Evolutionary conservation across 1,140 invertebrate species (phyloP).

Genomic region (Pomacea maculata): DNA sequence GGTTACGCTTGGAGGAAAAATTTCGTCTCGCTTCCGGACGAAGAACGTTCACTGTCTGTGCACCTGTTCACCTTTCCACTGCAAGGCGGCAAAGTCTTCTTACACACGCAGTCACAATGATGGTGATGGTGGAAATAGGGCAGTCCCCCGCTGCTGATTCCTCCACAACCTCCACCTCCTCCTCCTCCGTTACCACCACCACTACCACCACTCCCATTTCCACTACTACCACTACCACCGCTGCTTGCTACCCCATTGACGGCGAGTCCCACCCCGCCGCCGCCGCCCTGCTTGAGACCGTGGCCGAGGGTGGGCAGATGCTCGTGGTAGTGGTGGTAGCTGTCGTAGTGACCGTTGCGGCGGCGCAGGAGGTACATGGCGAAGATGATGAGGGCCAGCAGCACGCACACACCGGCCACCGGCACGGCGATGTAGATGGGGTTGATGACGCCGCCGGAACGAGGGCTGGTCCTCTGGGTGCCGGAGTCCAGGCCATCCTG

Average conservation of each 20-base stretch:
- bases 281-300: background rate
- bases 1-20: conserved; percentile 54
- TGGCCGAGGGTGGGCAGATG: conserved; percentile 25
- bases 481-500: conserved; percentile 10
- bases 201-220: background rate
- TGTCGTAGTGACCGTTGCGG: conserved; percentile 41
- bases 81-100: conserved; percentile 29
- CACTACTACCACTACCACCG: background rate
- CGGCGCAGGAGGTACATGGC: conserved; percentile 60
- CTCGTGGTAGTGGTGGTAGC: conserved; percentile 47
- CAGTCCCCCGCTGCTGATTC: background rate
- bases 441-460: conserved; percentile 47
- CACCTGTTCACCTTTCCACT: conserved; percentile 51
- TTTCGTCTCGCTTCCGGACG: conserved; percentile 59
- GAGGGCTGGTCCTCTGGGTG: conserved; percentile 22
- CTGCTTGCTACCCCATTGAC: background rate
- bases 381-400: conserved; percentile 60
- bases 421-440: conserved; percentile 63
- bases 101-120: conserved; percentile 31
- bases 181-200: background rate
- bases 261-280: conserved; percentile 2
- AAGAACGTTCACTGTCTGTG: conserved; percentile 60
- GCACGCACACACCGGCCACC: conserved; percentile 58
- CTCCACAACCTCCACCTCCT: conserved; percentile 2
- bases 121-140: conserved; percentile 22